A percentile compares a stretch with the other conserved stretches of the same genome.
Evolutionary conservation across 1,140 invertebrate species (phyloP).

Genomic region (Drosophila ficusphila): DNA sequence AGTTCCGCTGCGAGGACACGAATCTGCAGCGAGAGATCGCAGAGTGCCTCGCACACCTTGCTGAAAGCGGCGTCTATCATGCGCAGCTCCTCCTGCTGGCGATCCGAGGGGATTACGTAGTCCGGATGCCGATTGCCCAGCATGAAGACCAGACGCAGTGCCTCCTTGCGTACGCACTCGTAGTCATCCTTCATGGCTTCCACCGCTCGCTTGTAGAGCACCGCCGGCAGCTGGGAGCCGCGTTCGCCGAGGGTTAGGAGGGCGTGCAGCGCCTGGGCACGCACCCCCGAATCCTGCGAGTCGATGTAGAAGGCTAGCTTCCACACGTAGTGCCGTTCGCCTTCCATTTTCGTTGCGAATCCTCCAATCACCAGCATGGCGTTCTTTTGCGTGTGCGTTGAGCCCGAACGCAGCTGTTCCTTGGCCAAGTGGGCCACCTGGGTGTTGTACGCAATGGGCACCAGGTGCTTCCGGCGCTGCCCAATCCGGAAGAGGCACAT

Average conservation of each 20-base stretch:
- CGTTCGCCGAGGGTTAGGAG: slow-evolving; percentile 87
- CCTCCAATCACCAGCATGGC: slow-evolving; percentile 91
- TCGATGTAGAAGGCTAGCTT: slow-evolving; percentile 92
- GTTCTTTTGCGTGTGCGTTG: slow-evolving; percentile 91
- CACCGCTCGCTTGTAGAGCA: slow-evolving; percentile 93
- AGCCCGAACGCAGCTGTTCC: slow-evolving; percentile 89
- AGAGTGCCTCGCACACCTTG: slow-evolving; percentile 96
- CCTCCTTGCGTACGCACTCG: slow-evolving; percentile 95
- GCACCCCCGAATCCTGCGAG: slow-evolving; percentile 95
- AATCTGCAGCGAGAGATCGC: slow-evolving; percentile 95
- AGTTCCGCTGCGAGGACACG: slow-evolving; percentile 90
- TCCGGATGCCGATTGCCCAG: slow-evolving; percentile 94
- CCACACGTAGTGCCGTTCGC: slow-evolving; percentile 86
- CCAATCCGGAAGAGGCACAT: slow-evolving; percentile 78
- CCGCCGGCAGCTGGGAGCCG: slow-evolving; percentile 90
- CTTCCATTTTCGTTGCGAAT: slow-evolving; percentile 85
- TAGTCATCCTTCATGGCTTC: slow-evolving; percentile 95
- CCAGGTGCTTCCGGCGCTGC: slow-evolving; percentile 43
- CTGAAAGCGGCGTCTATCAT: slow-evolving; percentile 98
- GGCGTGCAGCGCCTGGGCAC: slow-evolving; percentile 93
- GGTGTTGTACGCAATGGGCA: slow-evolving; percentile 67
- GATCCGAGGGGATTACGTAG: slow-evolving; percentile 86
- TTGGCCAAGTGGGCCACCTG: slow-evolving; percentile 85
- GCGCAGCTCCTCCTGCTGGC: slow-evolving; percentile 90
- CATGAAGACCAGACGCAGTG: slow-evolving; percentile 93